Base-by-base conservation (phyloP, 2,888 invertebrate genomes). In the Chrysodeixis includens region DNA sequence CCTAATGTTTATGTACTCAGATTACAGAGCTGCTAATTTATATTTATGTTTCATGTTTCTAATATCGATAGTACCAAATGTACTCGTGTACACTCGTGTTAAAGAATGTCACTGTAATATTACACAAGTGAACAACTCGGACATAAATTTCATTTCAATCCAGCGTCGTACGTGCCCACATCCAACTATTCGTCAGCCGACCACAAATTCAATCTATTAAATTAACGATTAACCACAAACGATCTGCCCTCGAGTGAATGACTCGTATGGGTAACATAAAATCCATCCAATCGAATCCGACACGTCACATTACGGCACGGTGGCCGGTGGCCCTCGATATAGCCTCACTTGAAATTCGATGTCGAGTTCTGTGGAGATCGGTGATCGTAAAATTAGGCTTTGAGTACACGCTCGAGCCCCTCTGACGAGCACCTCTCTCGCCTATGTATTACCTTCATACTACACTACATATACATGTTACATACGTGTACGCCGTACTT, bases 311-410 rank as follows among this genome's bases (percentile, higher is more conserved):
- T 90, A 91, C 86, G 83, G 82, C 86, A 82, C 79, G 82, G 88
- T 86, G 86, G 87, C 86, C 79, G 82, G 88, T 86, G 86, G 87
- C 86, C 87, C 88, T 89, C 88, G 85, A 89, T 90, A 92, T 89
- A 90, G 89, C 92, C 83, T 86, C 88, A 90, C 92, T 93, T 92
- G 92, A 93, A 92, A 92, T 92, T 92, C 90, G 91, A 92, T 91
- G 90, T 88, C 87, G 85, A 87, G 87, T 86, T 87, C 88, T 86
- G 86, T 85, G 82, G 88, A 90, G 90, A 89, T 88, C 88, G 88
- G 85, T 84, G 89, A 84, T 93, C 92, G 91, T 93, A 92, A 94
- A 94, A 93, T 93, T 92, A 92, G 89, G 85, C 83, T 85, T 83
- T 80, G 79, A 85, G 87, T 86, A 85, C 83, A 79, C 69, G 62